phyloP scores from a whole-genome alignment of 92 coral and sea anemone species.

The Hydrozoanthus gracilis region DNA sequence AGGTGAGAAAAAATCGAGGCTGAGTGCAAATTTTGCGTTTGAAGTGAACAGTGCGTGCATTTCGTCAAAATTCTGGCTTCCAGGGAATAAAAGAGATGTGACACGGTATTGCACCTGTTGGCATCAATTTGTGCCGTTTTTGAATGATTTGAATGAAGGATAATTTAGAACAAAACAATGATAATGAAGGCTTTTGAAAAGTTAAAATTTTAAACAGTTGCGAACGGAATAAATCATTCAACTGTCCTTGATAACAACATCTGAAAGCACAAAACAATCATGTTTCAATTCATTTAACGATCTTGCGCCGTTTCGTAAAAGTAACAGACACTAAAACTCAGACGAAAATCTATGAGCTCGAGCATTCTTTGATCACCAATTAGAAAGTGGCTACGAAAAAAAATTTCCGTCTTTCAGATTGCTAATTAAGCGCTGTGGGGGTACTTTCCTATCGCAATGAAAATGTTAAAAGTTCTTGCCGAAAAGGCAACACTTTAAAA shows the following conservation, averaged over 20 bases:
- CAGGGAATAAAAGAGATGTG: neutral
- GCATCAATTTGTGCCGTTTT: constrained; percentile 33
- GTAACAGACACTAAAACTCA: constrained; percentile 8
- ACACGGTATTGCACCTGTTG: constrained; percentile 4
- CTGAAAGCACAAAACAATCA: constrained; percentile 19
- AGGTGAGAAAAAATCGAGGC: neutral
- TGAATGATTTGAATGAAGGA: constrained; percentile 27
- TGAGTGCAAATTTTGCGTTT: neutral
- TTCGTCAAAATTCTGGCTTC: neutral
- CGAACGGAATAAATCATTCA: constrained; percentile 17
- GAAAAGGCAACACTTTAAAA: constrained; percentile 1
- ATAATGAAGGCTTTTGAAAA: constrained; percentile 31
- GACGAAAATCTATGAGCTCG: constrained; percentile 21
- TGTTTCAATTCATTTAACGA: constrained; percentile 22
- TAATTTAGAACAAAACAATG: constrained; percentile 46
- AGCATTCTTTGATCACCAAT: constrained; percentile 12
- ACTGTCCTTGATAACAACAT: constrained; percentile 19
- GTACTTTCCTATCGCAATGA: constrained; percentile 38
- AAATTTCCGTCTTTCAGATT: constrained; percentile 8
- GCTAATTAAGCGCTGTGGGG: constrained; percentile 40
- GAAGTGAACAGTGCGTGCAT: constrained; percentile 40
- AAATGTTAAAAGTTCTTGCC: constrained; percentile 13
- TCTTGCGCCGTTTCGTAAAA: constrained; percentile 7
- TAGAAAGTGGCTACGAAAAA: constrained; percentile 36
- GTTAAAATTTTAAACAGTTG: constrained; percentile 9